Evolutionary conservation across 2,888 invertebrate species (phyloP), one percentile per base, ranked within the genome.

Genomic region (Leistus spinibarbis): DNA sequence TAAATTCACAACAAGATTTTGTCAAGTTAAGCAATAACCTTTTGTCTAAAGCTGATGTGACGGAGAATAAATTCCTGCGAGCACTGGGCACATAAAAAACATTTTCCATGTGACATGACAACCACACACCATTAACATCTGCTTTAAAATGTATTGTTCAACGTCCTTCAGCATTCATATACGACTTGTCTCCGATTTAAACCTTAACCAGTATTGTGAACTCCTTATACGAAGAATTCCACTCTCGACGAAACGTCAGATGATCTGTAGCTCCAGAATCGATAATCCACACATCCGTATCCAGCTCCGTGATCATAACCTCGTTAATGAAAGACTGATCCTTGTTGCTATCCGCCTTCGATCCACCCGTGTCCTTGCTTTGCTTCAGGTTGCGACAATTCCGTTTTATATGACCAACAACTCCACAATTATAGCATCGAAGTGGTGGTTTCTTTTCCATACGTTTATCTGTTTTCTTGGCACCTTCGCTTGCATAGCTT

Each of bases 201-300:
- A 78, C 20, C 53, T 63, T 24, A 7, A 76, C 9, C 3, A 75
- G 76, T 60, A 64, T 23, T n/a, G 27, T 9, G 23, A 79, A 77
- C 16, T 27, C 13, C n/a, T 75, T 69, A 64, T 66, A 77, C 10
- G 65, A 56, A 16, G 56, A 56, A 57, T 77, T 78, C 72, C 68
- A 77, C 17, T 79, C 76, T 9, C 64, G 19, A 23, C 70, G 66
- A 60, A 66, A n/a, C 2, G 76, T 77, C 77, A 79, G 67, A 63
- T 77, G 79, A 75, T 79, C 71, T 20, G 77, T 71, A 5, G 75
- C 77, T 20, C 77, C 71, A 56, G 56, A 56, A 56, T 56, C 56
- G 56, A 56, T 10, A 10, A 56, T 56, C 56, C 56, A 56, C 17
- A 56, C 56, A 56, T 56, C 56, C 10, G 56, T 56, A 56, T 56